phyloP scores from a whole-genome alignment of 2,888 invertebrate species.

The Chloromyia formosa region DNA sequence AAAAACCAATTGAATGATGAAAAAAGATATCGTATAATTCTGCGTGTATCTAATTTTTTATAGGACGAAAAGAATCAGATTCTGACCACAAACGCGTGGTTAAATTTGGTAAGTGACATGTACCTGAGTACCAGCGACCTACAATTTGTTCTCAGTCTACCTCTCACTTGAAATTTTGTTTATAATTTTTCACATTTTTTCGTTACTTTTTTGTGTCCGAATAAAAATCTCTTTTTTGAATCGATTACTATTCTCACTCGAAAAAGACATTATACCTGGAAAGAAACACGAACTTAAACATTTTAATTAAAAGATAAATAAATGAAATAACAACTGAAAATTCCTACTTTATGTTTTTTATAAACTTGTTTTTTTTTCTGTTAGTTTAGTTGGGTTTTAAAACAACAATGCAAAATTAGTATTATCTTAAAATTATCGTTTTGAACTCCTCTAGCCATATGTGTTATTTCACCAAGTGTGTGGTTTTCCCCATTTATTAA shows the following conservation, averaged over 20 bases:
- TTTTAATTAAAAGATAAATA: too few relatives aligned
- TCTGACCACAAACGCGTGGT: constrained; percentile 97
- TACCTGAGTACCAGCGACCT: constrained; percentile 58
- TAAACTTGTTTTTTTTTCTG: too few relatives aligned
- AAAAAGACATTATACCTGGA: too few relatives aligned
- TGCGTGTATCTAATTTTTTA: constrained; percentile 65
- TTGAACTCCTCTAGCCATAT: background rate
- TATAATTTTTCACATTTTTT: too few relatives aligned
- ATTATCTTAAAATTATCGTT: constrained; percentile 3
- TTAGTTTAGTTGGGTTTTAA: too few relatives aligned
- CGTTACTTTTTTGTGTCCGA: too few relatives aligned
- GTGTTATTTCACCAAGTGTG: constrained; percentile 20
- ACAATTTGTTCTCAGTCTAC: constrained; percentile 11
- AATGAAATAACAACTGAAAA: too few relatives aligned
- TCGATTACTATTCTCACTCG: too few relatives aligned
- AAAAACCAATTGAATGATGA: constrained; percentile 7
- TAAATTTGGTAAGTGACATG: constrained; percentile 92
- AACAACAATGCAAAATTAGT: constrained; percentile 31
- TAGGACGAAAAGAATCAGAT: constrained; percentile 99
- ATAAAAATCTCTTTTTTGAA: too few relatives aligned
- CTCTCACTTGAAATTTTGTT: constrained; percentile 25
- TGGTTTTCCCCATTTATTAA: constrained; percentile 1
- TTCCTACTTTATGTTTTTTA: too few relatives aligned
- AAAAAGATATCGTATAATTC: constrained; percentile 47
- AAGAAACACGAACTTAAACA: too few relatives aligned